Evolutionary conservation across 2,113 vertebrate genomes (phyloP).

Genomic region (Symphodus melops): DNA sequence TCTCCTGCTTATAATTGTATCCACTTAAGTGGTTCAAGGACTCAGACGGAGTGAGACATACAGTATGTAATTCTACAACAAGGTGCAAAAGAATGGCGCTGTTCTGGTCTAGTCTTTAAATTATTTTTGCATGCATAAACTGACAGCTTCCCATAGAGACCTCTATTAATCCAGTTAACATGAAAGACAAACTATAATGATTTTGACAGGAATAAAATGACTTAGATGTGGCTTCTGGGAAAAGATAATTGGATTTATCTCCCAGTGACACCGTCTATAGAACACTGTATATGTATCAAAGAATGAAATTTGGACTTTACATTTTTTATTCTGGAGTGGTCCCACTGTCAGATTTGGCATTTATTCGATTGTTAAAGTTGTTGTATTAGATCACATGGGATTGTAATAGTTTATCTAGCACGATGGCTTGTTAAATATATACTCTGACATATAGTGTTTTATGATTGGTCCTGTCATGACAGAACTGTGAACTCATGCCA

Average conservation of each 20-base stretch:
- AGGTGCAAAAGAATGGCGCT: neutral
- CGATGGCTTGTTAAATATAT: too few relatives aligned
- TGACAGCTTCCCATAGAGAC: neutral
- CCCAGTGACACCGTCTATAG: too few relatives aligned
- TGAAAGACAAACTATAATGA: neutral
- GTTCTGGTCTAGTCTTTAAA: neutral
- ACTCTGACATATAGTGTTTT: too few relatives aligned
- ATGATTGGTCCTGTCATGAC: neutral
- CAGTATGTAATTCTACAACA: neutral
- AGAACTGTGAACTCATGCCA: neutral
- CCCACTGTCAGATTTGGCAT: too few relatives aligned
- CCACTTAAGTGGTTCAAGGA: neutral
- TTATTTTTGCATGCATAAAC: neutral
- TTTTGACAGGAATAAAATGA: neutral
- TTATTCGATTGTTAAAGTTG: too few relatives aligned
- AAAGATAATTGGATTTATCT: neutral
- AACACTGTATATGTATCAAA: neutral
- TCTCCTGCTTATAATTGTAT: neutral
- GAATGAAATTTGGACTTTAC: neutral
- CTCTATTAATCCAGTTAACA: constrained; percentile 11
- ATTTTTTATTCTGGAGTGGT: too few relatives aligned
- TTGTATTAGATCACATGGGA: too few relatives aligned
- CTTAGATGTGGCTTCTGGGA: neutral
- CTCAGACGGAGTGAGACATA: neutral
- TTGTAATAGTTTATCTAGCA: too few relatives aligned